Base-by-base conservation (phyloP, 2,888 invertebrate species). In the Toxonevra muliebris region DNA sequence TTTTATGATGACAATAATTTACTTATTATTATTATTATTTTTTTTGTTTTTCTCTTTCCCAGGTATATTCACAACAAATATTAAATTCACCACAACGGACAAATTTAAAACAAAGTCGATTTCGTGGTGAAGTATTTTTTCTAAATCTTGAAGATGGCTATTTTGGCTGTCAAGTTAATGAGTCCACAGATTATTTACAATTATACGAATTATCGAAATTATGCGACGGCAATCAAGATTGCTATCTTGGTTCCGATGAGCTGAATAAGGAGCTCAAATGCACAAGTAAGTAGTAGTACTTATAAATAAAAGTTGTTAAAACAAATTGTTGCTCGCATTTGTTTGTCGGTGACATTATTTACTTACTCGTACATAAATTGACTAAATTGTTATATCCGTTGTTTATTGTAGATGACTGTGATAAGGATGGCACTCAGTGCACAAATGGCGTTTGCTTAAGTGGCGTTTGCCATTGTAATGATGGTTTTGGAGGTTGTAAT, bases 131-230 rank as follows among this genome's bases (percentile, higher is more conserved):
- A 90, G 92, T 96, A 86, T 96, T 97, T 90, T 95, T 96, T 89
- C 90, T 97, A 86, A 96, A 96, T 88, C 90, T 96, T 87, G 96
- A 96, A 89, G 96, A 96, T 89, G 96, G 96, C 85, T 96, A 95
- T 87, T 97, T 97, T 88, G 96, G 96, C 83, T 97, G 96, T 88
- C 96, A 97, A 90, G 95, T 96, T 81, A 97, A 97, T 89, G 95
- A 94, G 89, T 96, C 96, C 81, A 93, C 94, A 84, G 95, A 96
- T 87, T 93, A 96, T 85, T 89, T 97, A 86, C 96, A 97, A 89
- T 89, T 97, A 85, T 94, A 95, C 89, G 95, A 96, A 89, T 88
- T 97, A 86, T 96, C 96, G 77, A 95, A 94, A 89, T 89, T 97
- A 83, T 97, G 96, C 88, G 96, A 97, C 88, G 93, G 94, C 80